Percentiles rank a stretch among this genome's conserved stretches.
phyloP scores from a whole-genome alignment of 2,888 invertebrate species.

The Homarus gammarus region DNA sequence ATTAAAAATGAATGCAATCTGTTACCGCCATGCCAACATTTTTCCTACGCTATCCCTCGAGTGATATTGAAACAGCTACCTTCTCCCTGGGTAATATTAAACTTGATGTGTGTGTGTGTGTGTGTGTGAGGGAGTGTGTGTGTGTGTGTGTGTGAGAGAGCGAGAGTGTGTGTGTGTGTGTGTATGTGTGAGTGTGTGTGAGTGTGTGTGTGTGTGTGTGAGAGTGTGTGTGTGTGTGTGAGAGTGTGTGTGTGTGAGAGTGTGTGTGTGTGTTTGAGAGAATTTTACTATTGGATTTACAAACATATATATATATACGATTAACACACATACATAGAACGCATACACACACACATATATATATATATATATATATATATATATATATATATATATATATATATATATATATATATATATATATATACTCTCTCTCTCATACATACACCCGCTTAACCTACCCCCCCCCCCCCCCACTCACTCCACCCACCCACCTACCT shows the following conservation, averaged over 20 bases:
- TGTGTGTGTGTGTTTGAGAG: too few species aligned
- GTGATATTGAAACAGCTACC: too few species aligned
- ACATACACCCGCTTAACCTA: not conserved
- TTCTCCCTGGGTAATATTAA: too few species aligned
- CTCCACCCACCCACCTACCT: too few species aligned
- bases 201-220: not conserved
- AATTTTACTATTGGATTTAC: too few species aligned
- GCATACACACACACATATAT: too few species aligned
- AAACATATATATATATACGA: not conserved
- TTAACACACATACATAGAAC: too few species aligned
- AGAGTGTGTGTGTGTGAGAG: not conserved
- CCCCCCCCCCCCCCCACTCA: too few species aligned
- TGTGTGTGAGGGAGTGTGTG: not conserved
- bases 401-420: too few species aligned
- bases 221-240: not conserved
- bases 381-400: not conserved
- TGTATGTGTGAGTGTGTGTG: not conserved
- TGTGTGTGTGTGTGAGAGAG: not conserved
- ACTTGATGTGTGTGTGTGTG: slow-evolving; percentile 16
- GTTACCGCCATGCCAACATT: too few species aligned
- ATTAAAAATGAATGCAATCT: too few species aligned
- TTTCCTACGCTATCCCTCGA: too few species aligned
- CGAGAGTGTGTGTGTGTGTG: not conserved
- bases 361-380: not conserved
- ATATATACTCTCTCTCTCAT: not conserved